Evolutionary conservation across 2,888 invertebrate genomes (phyloP).

Genomic region (Napeogenes sylphis): DNA sequence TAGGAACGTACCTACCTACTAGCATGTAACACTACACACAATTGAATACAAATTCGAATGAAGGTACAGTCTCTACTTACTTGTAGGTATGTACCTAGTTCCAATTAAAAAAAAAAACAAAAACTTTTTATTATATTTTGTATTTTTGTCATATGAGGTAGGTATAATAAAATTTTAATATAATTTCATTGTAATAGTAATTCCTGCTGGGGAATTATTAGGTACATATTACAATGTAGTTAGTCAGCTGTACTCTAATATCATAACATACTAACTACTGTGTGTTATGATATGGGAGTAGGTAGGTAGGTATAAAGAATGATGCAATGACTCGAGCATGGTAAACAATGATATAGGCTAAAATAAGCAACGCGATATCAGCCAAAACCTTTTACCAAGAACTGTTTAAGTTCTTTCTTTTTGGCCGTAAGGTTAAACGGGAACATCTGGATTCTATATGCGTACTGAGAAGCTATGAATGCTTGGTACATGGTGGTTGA

Average conservation of each 20-base stretch:
- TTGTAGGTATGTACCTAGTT: background rate
- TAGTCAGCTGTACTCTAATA: background rate
- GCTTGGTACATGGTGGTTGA: slow-evolving; percentile 33
- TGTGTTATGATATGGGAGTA: slow-evolving; percentile 11
- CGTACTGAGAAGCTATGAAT: slow-evolving; percentile 28
- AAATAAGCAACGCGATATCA: slow-evolving; percentile 14
- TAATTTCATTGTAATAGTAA: too few relatives aligned
- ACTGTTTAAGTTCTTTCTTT: slow-evolving; percentile 13
- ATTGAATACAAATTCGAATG: too few relatives aligned
- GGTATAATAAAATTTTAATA: too few relatives aligned
- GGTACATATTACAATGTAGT: background rate
- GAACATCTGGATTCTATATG: slow-evolving; percentile 33
- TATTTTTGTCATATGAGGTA: too few relatives aligned
- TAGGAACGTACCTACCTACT: too few relatives aligned
- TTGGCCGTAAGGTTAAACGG: slow-evolving; percentile 23
- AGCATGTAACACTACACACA: too few relatives aligned
- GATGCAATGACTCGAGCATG: slow-evolving; percentile 33
- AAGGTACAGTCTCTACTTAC: too few relatives aligned
- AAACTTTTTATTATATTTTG: background rate
- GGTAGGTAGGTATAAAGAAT: slow-evolving; percentile 18
- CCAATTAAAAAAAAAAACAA: too few relatives aligned
- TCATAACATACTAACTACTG: background rate
- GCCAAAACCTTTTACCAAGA: slow-evolving; percentile 7
- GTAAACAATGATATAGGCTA: slow-evolving; percentile 25
- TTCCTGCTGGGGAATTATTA: too few relatives aligned